Percentiles rank a stretch among this genome's conserved stretches.
Evolutionary conservation across 2,113 vertebrate genomes (phyloP).

Genomic region (Lepus americanus): DNA sequence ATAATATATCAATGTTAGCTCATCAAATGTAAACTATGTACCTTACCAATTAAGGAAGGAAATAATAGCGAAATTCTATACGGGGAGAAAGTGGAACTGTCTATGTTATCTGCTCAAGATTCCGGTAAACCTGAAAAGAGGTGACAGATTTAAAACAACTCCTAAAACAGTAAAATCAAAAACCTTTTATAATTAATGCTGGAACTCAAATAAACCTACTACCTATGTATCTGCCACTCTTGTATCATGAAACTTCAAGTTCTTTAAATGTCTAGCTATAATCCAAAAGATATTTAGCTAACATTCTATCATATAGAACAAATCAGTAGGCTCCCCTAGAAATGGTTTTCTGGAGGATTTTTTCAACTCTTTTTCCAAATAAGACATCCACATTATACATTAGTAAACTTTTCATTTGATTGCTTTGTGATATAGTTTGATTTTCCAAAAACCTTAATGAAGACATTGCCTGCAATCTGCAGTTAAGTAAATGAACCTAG

Average conservation of each 20-base stretch:
- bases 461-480: neutral
- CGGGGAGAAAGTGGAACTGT: neutral
- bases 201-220: neutral
- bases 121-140: neutral
- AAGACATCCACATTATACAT: neutral
- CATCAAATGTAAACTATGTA: neutral
- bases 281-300: neutral
- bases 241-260: constrained; percentile 32
- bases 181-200: neutral
- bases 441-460: constrained; percentile 7
- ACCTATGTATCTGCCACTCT: neutral
- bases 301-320: neutral
- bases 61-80: neutral
- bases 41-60: neutral
- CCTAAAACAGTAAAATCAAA: neutral
- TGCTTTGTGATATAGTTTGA: neutral
- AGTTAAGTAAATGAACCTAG: neutral
- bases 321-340: neutral
- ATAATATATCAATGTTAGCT: neutral
- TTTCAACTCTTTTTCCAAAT: neutral
- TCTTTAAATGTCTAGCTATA: constrained; percentile 25
- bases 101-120: neutral
- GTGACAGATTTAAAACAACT: neutral
- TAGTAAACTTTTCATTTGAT: neutral
- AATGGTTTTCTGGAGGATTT: neutral